A percentile compares a stretch with the other conserved stretches of the same genome.
phyloP scores from a whole-genome alignment of 2,888 invertebrate genomes.

The Lymantria dispar region DNA sequence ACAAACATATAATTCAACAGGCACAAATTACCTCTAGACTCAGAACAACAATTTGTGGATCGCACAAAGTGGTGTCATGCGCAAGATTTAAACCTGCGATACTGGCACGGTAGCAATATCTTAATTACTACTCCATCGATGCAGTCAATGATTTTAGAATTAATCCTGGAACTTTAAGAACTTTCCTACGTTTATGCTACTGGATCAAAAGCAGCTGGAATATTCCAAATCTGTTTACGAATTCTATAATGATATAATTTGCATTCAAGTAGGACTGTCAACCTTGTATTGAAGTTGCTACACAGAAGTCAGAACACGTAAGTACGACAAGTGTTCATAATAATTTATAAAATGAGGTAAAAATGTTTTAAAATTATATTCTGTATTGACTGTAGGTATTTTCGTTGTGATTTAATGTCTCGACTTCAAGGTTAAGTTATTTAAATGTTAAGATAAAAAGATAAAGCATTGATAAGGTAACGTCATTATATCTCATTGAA shows the following conservation, averaged over 20 bases:
- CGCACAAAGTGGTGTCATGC: too few species aligned
- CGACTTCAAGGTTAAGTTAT: neutral
- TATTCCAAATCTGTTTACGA: neutral
- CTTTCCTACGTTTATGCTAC: too few species aligned
- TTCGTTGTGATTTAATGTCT: neutral
- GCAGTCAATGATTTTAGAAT: too few species aligned
- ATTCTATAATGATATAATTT: conserved; percentile 1
- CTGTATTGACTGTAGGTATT: neutral
- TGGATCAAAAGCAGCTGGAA: neutral
- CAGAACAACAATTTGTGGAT: too few species aligned
- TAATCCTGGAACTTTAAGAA: too few species aligned
- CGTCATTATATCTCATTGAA: too few species aligned
- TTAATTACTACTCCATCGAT: too few species aligned
- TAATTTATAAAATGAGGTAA: conserved; percentile 2
- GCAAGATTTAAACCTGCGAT: too few species aligned
- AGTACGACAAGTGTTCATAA: neutral
- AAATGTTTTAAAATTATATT: neutral
- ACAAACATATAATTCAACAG: too few species aligned
- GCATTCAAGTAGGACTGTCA: conserved; percentile 1
- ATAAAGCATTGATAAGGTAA: neutral
- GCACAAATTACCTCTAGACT: too few species aligned
- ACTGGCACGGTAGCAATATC: too few species aligned
- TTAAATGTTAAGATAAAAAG: neutral
- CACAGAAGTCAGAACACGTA: conserved; percentile 2
- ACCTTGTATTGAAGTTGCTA: conserved; percentile 1